These are phyloP conservation scores for Zaprionus obscuricornis DNA, from an alignment of 2,888 invertebrate species.

Conservation along the genomic window DNA sequence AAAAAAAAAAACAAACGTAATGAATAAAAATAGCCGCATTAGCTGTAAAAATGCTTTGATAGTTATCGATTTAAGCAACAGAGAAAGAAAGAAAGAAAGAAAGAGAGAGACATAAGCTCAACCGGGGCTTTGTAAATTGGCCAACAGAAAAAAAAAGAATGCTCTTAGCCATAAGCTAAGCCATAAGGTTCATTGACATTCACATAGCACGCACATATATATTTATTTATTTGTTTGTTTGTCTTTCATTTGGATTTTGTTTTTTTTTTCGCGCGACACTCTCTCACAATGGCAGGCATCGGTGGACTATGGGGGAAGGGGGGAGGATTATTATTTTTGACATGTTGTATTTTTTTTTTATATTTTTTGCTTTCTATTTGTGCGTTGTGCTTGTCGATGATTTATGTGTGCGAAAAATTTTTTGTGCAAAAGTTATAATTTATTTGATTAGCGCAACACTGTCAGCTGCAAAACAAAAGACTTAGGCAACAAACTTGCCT, in stretches of 20 bases:
- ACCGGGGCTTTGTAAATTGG: conserved; percentile 65
- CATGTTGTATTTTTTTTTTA: conserved; percentile 18
- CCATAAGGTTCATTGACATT: conserved; percentile 71
- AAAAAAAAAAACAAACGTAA: conserved; percentile 59
- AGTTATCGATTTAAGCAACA: conserved; percentile 67
- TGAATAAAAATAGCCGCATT: conserved; percentile 79
- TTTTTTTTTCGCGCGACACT: conserved; percentile 61
- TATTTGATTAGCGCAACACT: conserved; percentile 50
- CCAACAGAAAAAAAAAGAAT: conserved; percentile 73
- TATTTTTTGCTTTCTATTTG: conserved; percentile 55
- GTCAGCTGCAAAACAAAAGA: conserved; percentile 27
- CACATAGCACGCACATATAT: conserved; percentile 36
- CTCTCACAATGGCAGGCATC: conserved; percentile 21
- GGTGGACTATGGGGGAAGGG: neutral
- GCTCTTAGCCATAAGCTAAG: conserved; percentile 61
- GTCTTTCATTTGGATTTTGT: conserved; percentile 14
- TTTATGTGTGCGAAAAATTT: conserved; percentile 43
- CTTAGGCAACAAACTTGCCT: conserved; percentile 41
- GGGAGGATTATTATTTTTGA: conserved; percentile 4
- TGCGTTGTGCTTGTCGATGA: conserved; percentile 46
- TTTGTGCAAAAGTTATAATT: conserved; percentile 32
- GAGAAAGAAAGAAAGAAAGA: conserved; percentile 34
- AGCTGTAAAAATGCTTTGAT: conserved; percentile 76
- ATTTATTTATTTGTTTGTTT: conserved; percentile 9
- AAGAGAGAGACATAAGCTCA: conserved; percentile 8